phyloP scores from a whole-genome alignment of 2,797 vertebrate genomes.

The Acrocephalus scirpaceus region DNA sequence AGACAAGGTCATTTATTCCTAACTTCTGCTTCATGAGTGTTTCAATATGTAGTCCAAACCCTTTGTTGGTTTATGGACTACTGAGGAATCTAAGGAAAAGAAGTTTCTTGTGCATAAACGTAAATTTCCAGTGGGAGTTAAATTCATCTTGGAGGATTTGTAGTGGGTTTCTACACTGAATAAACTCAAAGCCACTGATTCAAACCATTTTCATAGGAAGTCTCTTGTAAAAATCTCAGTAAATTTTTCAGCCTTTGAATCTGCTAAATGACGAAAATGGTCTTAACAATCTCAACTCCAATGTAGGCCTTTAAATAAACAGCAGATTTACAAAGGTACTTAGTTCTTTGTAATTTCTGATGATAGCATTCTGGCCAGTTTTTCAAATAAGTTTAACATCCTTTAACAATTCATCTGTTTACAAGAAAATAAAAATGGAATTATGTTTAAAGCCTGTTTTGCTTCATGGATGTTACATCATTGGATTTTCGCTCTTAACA shows the following conservation, averaged over 20 bases:
- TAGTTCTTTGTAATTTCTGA: neutral
- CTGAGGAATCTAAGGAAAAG: neutral
- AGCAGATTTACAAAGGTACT: neutral
- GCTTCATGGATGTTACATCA: neutral
- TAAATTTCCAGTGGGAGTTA: neutral
- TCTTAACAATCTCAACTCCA: conserved; percentile 8
- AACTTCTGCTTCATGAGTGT: neutral
- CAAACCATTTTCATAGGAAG: neutral
- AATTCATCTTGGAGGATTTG: neutral
- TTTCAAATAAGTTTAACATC: neutral
- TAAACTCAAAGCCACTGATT: neutral
- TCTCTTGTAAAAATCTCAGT: neutral
- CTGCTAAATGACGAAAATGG: neutral
- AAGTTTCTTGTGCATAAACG: neutral
- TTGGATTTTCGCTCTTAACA: neutral
- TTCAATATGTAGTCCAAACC: neutral
- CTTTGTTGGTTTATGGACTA: neutral
- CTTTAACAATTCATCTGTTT: neutral
- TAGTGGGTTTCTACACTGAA: neutral
- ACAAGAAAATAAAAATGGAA: neutral
- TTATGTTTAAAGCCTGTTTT: neutral
- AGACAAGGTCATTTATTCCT: neutral
- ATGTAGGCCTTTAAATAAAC: neutral
- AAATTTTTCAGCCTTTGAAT: neutral
- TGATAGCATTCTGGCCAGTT: neutral